Evolutionary conservation across 2,113 vertebrate species (phyloP).

Genomic region (Clarias magur): DNA sequence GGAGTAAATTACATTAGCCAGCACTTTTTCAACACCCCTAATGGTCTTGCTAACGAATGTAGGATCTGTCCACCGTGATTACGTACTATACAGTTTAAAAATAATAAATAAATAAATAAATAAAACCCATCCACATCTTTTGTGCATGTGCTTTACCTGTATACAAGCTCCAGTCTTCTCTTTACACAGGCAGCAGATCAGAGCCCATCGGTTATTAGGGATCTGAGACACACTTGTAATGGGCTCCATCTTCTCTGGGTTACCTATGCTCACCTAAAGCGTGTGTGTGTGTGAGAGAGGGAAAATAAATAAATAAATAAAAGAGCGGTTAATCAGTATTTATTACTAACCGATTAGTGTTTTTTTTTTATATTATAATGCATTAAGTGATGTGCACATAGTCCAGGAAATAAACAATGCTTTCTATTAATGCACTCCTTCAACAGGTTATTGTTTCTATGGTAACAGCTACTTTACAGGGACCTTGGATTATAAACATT

Average conservation of each 20-base stretch:
- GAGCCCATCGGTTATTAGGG: conserved; percentile 93
- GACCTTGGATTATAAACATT: neutral
- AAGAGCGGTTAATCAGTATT: neutral
- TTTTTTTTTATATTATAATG: neutral
- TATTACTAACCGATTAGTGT: neutral
- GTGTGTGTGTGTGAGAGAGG: conserved; percentile 7
- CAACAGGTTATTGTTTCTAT: neutral
- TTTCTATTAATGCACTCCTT: neutral
- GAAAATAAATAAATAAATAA: neutral
- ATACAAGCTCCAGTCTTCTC: conserved; percentile 96
- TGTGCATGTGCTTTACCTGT: conserved; percentile 75
- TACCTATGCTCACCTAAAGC: conserved; percentile 93
- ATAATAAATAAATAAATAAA: too few species aligned
- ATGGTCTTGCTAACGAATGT: neutral
- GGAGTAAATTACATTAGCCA: neutral
- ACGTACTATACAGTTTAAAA: neutral
- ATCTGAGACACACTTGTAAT: conserved; percentile 99
- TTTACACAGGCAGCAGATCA: conserved; percentile 92
- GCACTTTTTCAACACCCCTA: neutral
- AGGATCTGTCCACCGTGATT: neutral
- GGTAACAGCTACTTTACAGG: neutral
- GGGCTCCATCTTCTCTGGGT: conserved; percentile 98
- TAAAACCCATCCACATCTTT: too few species aligned
- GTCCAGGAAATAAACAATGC: neutral
- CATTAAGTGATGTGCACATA: neutral